Conservation (phyloP, 2,113 vertebrate species). For the Lycocorax pyrrhopterus region DNA sequence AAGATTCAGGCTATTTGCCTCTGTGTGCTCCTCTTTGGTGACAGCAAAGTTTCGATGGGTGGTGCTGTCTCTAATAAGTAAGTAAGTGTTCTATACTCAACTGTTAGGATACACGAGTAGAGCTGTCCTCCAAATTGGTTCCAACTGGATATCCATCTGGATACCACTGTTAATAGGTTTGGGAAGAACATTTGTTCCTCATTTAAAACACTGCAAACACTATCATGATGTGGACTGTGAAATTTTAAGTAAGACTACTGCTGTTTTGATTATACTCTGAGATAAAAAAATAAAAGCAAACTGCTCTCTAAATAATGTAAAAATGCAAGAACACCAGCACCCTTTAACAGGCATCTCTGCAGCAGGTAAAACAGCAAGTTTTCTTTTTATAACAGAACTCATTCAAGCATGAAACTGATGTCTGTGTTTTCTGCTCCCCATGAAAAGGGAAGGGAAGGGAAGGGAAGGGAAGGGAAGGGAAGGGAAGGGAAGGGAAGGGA, state of each 20-base stretch:
- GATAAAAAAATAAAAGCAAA: conserved; percentile 38
- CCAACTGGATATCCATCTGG: conserved; percentile 74
- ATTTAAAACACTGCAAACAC: conserved; percentile 61
- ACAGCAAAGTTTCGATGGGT: not conserved
- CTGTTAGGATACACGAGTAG: not conserved
- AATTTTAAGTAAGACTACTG: conserved; percentile 65
- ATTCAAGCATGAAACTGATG: not conserved
- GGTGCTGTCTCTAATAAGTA: not conserved
- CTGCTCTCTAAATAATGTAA: not conserved
- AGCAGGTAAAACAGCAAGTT: not conserved
- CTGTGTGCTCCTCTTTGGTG: not conserved
- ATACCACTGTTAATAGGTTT: conserved; percentile 48
- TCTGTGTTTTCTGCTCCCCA: not conserved
- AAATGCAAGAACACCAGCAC: conserved; percentile 9
- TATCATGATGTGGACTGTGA: conserved; percentile 51
- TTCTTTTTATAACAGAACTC: not conserved
- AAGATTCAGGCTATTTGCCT: not conserved
- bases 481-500: too few relatives aligned
- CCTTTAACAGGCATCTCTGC: not conserved
- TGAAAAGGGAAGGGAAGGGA: not conserved
- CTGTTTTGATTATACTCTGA: conserved; percentile 64
- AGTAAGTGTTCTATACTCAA: not conserved
- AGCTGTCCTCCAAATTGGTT: conserved; percentile 56
- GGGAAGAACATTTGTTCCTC: conserved; percentile 63
- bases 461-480: too few relatives aligned